Evolutionary conservation across 2,797 vertebrate species (phyloP), one percentile per base, ranked within the genome.

Genomic region (Brachymystax lenok): DNA sequence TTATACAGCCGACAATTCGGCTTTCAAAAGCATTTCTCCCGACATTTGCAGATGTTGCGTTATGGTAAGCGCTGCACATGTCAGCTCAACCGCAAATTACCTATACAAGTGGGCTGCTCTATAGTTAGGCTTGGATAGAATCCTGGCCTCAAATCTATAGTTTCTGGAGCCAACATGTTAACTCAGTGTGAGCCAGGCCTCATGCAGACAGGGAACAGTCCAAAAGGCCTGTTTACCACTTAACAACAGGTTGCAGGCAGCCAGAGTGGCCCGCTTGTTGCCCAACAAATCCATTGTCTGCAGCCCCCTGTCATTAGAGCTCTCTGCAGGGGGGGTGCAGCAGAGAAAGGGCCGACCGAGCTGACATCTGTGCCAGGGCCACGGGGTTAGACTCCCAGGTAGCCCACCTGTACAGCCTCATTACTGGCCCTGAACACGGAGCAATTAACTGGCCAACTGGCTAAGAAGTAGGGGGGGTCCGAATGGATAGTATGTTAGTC

Each of bases 351-450:
- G 75, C 69, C 82, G 74, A 24, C 79, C 75, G 66, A 63, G 68
- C 79, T 85, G 95, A 96, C 96, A 98, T 96, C 95, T 98, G 96
- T 94, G 95, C 91, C 10, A 81, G 90, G 85, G 84, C 91, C 90
- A 77, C 77, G 71, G 91, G 92, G 87, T 90, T 91, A 88, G 90
- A 92, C 91, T 92, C 91, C 93, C 96, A 96, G 96, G 96, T 96
- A 71, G 40, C 91, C 91, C 92, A 96, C 95, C 95, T 95, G 95
- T 93, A 96, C 93, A 90, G 89, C 89, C 90, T 94, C 89, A 92
- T 93, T 87, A 87, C 93, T 88, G 88, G 75, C 86, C 91, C 70
- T 82, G 93, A 91, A 87, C 83, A 86, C 84, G 88, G 94, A 91
- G 90, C 94, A 96, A 96, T 97, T 95, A 97, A 92, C 86, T 14